phyloP scores from a whole-genome alignment of 2,888 invertebrate species.

The Aradus depressus region DNA sequence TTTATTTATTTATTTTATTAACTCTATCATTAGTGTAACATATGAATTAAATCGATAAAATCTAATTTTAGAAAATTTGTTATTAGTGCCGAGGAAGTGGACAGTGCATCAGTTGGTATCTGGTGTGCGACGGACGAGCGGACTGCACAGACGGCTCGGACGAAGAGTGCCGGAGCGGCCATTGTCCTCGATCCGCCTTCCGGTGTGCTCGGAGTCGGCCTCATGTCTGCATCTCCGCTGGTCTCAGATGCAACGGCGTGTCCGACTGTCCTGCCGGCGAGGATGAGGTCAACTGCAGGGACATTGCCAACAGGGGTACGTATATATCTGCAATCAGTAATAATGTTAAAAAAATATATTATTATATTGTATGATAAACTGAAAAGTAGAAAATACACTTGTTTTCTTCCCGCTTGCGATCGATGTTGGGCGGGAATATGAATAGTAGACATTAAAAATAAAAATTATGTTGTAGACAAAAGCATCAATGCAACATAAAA shows the following conservation, averaged over 20 bases:
- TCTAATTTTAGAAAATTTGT: too few relatives aligned
- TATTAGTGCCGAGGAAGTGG: slow-evolving; percentile 73
- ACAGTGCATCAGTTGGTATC: slow-evolving; percentile 83
- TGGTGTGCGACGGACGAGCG: slow-evolving; percentile 74
- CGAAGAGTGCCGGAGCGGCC: slow-evolving; percentile 56
- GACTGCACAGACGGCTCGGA: slow-evolving; percentile 82
- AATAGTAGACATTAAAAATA: too few relatives aligned
- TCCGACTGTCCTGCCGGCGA: slow-evolving; percentile 38
- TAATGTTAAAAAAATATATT: not conserved
- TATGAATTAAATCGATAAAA: too few relatives aligned
- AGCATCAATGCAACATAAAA: too few relatives aligned
- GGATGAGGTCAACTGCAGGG: slow-evolving; percentile 35
- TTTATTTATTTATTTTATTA: too few relatives aligned
- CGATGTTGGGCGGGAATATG: too few relatives aligned
- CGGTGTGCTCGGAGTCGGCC: slow-evolving; percentile 45
- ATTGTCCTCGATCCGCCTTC: slow-evolving; percentile 36
- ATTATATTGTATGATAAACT: not conserved
- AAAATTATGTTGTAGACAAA: too few relatives aligned
- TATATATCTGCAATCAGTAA: not conserved
- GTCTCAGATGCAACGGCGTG: slow-evolving; percentile 69
- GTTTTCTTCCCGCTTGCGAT: too few relatives aligned
- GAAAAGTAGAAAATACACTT: too few relatives aligned
- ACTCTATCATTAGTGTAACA: too few relatives aligned
- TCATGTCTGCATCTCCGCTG: slow-evolving; percentile 59
- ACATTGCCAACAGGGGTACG: slow-evolving; percentile 40